Percentiles rank a stretch among this genome's conserved stretches.
Evolutionary conservation across 2,888 invertebrate genomes (phyloP).

Genomic region (Caenorhabditis japonica): DNA sequence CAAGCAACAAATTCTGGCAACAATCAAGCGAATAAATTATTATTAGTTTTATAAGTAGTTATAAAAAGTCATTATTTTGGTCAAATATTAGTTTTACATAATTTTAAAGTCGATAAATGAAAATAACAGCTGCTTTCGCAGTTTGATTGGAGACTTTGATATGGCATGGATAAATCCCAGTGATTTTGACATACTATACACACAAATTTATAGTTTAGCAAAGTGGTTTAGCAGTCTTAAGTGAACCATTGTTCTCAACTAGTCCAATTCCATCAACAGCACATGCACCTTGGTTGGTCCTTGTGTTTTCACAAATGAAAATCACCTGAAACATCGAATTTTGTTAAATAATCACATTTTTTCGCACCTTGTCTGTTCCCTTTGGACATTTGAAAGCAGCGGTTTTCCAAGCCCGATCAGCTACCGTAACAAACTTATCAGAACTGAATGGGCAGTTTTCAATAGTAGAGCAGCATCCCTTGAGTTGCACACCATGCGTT

Average conservation of each 20-base stretch:
- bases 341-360: background rate
- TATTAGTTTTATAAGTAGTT: too few species aligned
- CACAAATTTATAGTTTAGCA: constrained; percentile 50
- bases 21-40: too few species aligned
- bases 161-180: constrained; percentile 51
- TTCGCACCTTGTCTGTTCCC: constrained; percentile 68
- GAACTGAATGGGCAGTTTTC: constrained; percentile 72
- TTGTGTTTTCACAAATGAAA: constrained; percentile 77
- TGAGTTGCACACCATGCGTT: constrained; percentile 77
- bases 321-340: constrained; percentile 66
- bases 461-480: constrained; percentile 67
- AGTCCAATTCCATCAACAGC: constrained; percentile 76
- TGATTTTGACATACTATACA: constrained; percentile 3
- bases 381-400: constrained; percentile 74
- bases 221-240: constrained; percentile 64
- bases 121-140: constrained; percentile 17
- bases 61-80: too few species aligned
- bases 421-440: constrained; percentile 75
- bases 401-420: constrained; percentile 75
- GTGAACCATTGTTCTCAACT: constrained; percentile 65
- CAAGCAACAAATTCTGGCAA: too few species aligned
- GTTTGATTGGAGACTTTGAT: constrained; percentile 26
- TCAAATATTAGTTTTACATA: too few species aligned
- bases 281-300: constrained; percentile 77
- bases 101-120: background rate